A percentile compares a stretch with the other conserved stretches of the same genome.
Evolutionary conservation across 2,888 invertebrate genomes (phyloP).

Genomic region (Saturnia pavonia): DNA sequence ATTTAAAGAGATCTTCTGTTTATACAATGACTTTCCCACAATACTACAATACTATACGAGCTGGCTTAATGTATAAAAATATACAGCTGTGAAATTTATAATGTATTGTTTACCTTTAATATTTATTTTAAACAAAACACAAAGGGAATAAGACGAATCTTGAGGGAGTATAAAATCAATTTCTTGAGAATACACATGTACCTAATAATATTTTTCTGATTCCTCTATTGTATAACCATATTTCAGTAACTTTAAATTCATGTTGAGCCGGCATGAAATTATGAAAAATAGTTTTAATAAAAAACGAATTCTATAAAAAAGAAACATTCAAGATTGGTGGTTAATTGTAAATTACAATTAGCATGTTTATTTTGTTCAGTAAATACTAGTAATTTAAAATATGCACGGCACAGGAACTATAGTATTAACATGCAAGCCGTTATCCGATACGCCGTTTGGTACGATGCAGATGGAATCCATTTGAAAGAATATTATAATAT

Average conservation of each 20-base stretch:
- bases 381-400: not conserved
- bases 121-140: not conserved
- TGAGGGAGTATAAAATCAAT: too few relatives aligned
- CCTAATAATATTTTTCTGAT: too few relatives aligned
- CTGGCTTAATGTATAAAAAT: not conserved
- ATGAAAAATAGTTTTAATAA: too few relatives aligned
- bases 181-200: too few relatives aligned
- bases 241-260: not conserved
- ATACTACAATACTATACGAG: not conserved
- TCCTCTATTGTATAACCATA: not conserved
- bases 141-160: not conserved
- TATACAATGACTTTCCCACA: constrained; percentile 2
- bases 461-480: constrained; percentile 17
- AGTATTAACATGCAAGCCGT: constrained; percentile 26
- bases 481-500: constrained; percentile 10
- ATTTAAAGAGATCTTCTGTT: not conserved
- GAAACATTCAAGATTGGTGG: too few relatives aligned
- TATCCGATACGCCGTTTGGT: constrained; percentile 24
- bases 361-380: not conserved
- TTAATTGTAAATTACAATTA: not conserved
- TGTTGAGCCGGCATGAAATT: not conserved
- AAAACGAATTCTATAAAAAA: too few relatives aligned
- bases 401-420: not conserved
- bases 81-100: not conserved
- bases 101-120: not conserved